A percentile compares a stretch with the other conserved stretches of the same genome.
Evolutionary conservation across 2,797 vertebrate species (phyloP).

Genomic region (Squalus acanthias): DNA sequence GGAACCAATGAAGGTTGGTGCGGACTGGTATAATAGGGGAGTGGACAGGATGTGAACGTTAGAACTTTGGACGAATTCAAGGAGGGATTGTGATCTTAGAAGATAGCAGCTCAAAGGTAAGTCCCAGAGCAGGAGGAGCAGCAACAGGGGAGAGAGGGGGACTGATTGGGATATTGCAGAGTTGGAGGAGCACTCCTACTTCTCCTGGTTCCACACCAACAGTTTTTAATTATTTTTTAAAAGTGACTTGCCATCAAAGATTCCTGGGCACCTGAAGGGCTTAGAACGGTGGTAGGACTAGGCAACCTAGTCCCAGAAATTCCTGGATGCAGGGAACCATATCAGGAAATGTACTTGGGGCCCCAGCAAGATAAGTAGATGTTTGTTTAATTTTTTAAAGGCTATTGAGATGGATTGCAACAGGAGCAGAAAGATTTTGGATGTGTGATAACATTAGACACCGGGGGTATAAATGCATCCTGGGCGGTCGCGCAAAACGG

Average conservation of each 20-base stretch:
- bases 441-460: background rate
- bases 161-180: background rate
- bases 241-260: background rate
- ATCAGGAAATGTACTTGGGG: background rate
- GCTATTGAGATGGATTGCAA: background rate
- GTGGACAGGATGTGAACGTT: too few species aligned
- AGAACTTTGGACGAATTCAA: background rate
- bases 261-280: background rate
- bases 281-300: background rate
- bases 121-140: background rate
- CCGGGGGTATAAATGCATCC: too few species aligned
- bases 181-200: background rate
- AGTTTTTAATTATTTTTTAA: background rate
- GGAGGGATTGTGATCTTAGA: background rate
- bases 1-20: background rate
- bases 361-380: background rate
- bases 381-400: background rate
- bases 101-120: background rate
- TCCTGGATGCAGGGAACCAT: background rate
- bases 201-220: background rate
- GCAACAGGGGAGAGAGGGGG: background rate
- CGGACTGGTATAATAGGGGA: background rate
- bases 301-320: background rate
- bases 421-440: background rate
- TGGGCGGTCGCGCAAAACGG: background rate